Evolutionary conservation across 2,797 vertebrate species (phyloP).

Genomic region (Sebastiscus albofasciatus): DNA sequence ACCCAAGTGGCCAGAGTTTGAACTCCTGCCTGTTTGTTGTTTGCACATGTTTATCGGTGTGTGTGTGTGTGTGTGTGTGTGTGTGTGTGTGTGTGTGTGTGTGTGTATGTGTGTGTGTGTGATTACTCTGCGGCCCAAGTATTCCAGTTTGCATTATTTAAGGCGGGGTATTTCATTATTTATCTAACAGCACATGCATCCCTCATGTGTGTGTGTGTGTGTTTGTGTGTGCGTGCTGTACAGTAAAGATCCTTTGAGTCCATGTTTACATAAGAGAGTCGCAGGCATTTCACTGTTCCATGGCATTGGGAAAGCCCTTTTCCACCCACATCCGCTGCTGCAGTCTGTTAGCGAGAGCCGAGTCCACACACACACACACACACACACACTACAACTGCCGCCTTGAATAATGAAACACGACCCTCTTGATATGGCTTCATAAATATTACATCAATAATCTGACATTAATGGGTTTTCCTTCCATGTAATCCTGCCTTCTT

Average conservation of each 20-base stretch:
- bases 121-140: slow-evolving; percentile 6
- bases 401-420: slow-evolving; percentile 82
- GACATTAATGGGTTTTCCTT: slow-evolving; percentile 76
- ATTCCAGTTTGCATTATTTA: slow-evolving; percentile 50
- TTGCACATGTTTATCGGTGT: background rate
- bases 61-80: background rate
- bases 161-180: slow-evolving; percentile 42
- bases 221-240: slow-evolving; percentile 51
- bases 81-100: background rate
- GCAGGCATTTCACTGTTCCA: slow-evolving; percentile 50
- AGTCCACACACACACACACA: slow-evolving; percentile 46
- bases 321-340: slow-evolving; percentile 77
- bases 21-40: background rate
- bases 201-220: slow-evolving; percentile 20
- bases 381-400: slow-evolving; percentile 25
- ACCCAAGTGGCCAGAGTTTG: background rate
- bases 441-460: slow-evolving; percentile 85
- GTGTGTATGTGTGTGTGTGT: background rate
- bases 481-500: slow-evolving; percentile 53
- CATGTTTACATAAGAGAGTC: slow-evolving; percentile 68
- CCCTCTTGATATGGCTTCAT: slow-evolving; percentile 81
- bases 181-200: slow-evolving; percentile 49
- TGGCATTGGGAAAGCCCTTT: slow-evolving; percentile 80
- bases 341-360: slow-evolving; percentile 64
- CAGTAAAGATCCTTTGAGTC: slow-evolving; percentile 51